Base-by-base conservation (phyloP, 2,113 vertebrate species). In the Empidonax alnorum region DNA sequence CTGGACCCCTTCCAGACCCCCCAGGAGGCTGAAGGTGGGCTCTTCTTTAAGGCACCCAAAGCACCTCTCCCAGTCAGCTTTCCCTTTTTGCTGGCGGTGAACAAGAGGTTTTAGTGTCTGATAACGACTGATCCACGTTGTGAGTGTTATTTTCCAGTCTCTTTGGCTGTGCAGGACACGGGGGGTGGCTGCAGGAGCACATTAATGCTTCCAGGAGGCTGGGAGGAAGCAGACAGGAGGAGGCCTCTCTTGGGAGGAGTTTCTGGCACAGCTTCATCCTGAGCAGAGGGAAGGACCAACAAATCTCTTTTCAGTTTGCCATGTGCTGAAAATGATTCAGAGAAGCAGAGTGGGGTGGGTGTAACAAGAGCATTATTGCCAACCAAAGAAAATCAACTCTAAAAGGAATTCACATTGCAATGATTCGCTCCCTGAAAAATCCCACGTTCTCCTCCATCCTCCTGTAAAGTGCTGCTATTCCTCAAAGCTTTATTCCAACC, bases 401-500 rank as follows among this genome's bases (percentile, higher is more conserved):
- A 6, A 23, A 31, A 13, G 22, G 28, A 47, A 67, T 37, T 69
- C 11, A 30, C 10, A 16, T 3, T 47, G 21, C 61, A 77, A 1
- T 47, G 41, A 31, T 4, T 52, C 10, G 35, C 20, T 68, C 35
- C 25, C 42, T 55, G 47, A 24, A 52, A n/a, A 46, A 15, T 3
- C 15, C 27, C 17, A 47, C 22, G 11, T 35, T 12, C 5, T 15
- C 33, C 24, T 17, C 25, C 47, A 20, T 7, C 65, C 49, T 78
- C n/a, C n/a, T 5, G 2, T 93, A 93, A 96, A 97, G 96, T 97
- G 95, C 96, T 35, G 14, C 14, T 23, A 7, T 11, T 87, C 53
- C 74, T 76, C 58, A 66, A 61, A 56, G 28, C 61, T 84, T 77
- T 39, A 27, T 44, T 90, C 52, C 59, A 77, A 0, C 7, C 41